Base-by-base conservation (phyloP, 2,797 vertebrate genomes). In the Argyrosomus regius region DNA sequence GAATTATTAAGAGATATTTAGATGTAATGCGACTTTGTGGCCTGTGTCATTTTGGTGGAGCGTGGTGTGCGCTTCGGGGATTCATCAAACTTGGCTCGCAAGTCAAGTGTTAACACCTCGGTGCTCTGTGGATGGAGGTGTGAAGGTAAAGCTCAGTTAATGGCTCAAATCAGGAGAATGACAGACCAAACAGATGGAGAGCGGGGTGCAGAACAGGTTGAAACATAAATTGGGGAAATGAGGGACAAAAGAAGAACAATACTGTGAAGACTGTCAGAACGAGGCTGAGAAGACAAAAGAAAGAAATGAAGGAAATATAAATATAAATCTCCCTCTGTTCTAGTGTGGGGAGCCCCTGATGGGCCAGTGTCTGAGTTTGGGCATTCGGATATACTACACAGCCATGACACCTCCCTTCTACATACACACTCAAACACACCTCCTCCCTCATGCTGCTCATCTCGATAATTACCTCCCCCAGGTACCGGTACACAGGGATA, bases 391-490 rank as follows among this genome's bases (percentile, higher is more conserved):
- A 58, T 65, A 61, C 75, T 41, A 24, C 72, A 77, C 24, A 46
- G 60, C 73, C 74, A 61, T 56, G 68, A 84, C 76, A 50, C 60
- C 74, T 81, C 66, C 46, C 46, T 65, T 70, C 26, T 70, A 60
- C 71, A 75, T 13, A 69, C 35, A 62, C 83, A 71, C 78, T 49
- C 74, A 28, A 61, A 59, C 22, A 65, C 62, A 49, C 78, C 77
- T 69, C 86, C 86, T 86, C 72, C 66, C 59, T 82, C 82, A 69
- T 75, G 87, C 89, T 87, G 85, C 89, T 92, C 85, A 91, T 88
- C 88, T 91, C 70, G 76, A 91, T 95, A 95, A 94, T 95, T 90
- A 94, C 94, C 90, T 95, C 94, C 93, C 93, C 78, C 91, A 93
- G 93, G 93, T 92, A 90, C 77, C 0, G 39, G 69, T 85, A 87